A percentile compares a stretch with the other conserved stretches of the same genome.
phyloP scores from a whole-genome alignment of 2,113 vertebrate species.

The Protomyctophum bolini region DNA sequence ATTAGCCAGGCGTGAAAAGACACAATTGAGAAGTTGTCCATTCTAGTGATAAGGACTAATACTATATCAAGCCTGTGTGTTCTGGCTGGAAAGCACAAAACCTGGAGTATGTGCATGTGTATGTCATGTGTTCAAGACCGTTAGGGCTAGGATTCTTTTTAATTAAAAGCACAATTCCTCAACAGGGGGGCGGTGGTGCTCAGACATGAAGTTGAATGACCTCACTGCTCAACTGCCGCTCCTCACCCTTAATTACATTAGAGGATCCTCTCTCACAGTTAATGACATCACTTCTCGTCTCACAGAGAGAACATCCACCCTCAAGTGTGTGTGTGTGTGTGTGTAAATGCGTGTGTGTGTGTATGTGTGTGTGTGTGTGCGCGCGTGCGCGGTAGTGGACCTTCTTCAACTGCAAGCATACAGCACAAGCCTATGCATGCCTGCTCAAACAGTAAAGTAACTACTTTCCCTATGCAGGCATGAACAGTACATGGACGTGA shows the following conservation, averaged over 20 bases:
- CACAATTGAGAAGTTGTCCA: constrained; percentile 67
- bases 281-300: constrained; percentile 64
- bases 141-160: constrained; percentile 36
- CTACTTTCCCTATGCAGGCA: too few relatives aligned
- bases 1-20: constrained; percentile 66
- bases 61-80: constrained; percentile 58
- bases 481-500: too few relatives aligned
- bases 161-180: constrained; percentile 69
- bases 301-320: constrained; percentile 34
- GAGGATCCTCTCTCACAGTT: constrained; percentile 52
- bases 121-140: neutral
- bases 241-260: constrained; percentile 68
- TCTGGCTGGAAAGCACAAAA: constrained; percentile 37
- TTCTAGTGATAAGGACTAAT: constrained; percentile 69
- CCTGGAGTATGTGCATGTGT: constrained; percentile 17
- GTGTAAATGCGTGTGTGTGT: neutral
- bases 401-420: neutral
- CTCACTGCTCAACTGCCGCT: constrained; percentile 24
- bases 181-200: constrained; percentile 7
- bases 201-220: constrained; percentile 53
- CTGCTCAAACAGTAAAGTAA: too few relatives aligned
- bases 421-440: too few relatives aligned
- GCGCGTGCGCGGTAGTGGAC: neutral
- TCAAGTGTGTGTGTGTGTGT: neutral
- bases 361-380: neutral